phyloP scores from a whole-genome alignment of 2,888 invertebrate genomes.

The Amblyteles armatorius region DNA sequence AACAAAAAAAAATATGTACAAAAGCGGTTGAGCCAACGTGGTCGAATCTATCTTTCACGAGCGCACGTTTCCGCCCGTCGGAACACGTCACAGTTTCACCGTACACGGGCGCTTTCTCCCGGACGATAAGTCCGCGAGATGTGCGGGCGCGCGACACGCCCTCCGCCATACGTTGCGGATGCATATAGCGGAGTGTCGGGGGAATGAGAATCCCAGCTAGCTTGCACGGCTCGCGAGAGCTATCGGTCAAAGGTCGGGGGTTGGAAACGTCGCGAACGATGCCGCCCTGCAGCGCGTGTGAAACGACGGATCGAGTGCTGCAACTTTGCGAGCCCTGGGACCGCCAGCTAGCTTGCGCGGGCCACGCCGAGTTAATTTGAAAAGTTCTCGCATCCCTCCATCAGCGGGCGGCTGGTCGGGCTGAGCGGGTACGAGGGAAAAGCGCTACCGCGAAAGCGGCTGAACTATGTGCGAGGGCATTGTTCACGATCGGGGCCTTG shows the following conservation, averaged over 20 bases:
- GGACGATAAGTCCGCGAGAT: not conserved
- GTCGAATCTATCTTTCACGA: slow-evolving; percentile 1
- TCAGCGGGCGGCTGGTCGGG: slow-evolving; percentile 11
- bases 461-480: slow-evolving; percentile 33
- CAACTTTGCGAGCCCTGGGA: slow-evolving; percentile 41
- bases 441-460: slow-evolving; percentile 23
- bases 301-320: slow-evolving; percentile 39
- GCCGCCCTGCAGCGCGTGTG: slow-evolving; percentile 1
- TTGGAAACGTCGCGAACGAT: slow-evolving; percentile 11
- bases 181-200: not conserved
- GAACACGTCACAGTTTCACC: not conserved
- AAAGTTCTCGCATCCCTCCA: slow-evolving; percentile 55
- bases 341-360: not conserved
- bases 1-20: slow-evolving; percentile 4
- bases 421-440: slow-evolving; percentile 2
- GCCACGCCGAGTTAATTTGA: slow-evolving; percentile 58
- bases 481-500: slow-evolving; percentile 10
- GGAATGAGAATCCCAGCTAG: slow-evolving; percentile 12
- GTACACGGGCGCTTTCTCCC: not conserved
- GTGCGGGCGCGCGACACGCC: not conserved
- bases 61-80: not conserved
- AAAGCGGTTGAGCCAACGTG: not conserved
- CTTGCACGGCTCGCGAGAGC: slow-evolving; percentile 13
- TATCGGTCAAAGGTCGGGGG: slow-evolving; percentile 46
- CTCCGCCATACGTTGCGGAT: not conserved